These are phyloP conservation scores for Indicator maculatus DNA, from an alignment of 2,113 vertebrate species.

Conservation along the genomic window DNA sequence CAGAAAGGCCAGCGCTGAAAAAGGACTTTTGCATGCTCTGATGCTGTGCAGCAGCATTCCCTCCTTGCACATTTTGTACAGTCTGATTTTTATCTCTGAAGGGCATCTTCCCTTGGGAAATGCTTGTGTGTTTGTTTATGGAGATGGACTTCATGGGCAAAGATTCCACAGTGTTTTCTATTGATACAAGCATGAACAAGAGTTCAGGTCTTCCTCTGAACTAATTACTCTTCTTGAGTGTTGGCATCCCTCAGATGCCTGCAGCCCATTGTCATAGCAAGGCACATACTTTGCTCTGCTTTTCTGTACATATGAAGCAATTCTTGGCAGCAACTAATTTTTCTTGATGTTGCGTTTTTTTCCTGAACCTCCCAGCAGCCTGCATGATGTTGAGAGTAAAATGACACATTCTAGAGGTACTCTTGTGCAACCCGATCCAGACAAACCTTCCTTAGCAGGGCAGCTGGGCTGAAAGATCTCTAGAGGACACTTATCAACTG, in stretches of 20 bases:
- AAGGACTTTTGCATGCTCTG: not conserved
- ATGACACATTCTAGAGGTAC: not conserved
- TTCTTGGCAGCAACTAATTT: not conserved
- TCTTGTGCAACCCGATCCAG: no score
- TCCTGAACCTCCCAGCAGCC: not conserved
- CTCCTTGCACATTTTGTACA: not conserved
- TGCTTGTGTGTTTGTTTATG: not conserved
- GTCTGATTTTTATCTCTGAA: constrained; percentile 22
- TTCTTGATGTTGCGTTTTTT: not conserved
- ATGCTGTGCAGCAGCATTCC: not conserved
- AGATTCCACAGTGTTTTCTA: not conserved
- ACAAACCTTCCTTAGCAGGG: no score
- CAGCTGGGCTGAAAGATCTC: no score
- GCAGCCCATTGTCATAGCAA: not conserved
- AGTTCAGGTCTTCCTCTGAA: not conserved
- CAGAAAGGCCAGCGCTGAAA: not conserved
- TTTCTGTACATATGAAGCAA: not conserved
- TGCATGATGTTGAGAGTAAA: not conserved
- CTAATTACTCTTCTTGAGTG: not conserved
- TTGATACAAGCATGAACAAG: not conserved
- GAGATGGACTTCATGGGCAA: not conserved
- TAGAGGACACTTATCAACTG: no score
- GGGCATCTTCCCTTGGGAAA: constrained; percentile 8
- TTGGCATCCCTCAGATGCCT: not conserved
- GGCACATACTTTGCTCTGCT: not conserved